Evolutionary conservation across 2,113 vertebrate species (phyloP).

Genomic region (Paraplagusia blochii): DNA sequence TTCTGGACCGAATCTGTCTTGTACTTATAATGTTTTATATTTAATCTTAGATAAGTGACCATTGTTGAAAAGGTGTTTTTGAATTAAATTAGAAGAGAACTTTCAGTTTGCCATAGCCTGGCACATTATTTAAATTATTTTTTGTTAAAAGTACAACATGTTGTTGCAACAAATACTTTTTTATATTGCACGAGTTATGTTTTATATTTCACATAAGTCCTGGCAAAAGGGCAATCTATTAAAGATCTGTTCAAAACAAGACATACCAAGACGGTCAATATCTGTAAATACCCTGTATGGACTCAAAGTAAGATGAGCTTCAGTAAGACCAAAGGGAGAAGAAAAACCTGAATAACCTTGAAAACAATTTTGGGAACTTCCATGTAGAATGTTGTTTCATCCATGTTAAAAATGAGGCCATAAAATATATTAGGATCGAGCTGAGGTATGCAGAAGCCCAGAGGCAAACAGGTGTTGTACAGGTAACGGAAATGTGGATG

Average conservation of each 20-base stretch:
- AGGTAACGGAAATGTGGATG: constrained; percentile 3
- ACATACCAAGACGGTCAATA: no score
- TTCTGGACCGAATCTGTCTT: constrained; percentile 42
- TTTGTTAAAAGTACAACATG: constrained; percentile 14
- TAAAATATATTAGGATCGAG: constrained; percentile 20
- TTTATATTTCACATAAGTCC: no score
- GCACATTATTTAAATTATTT: constrained; percentile 18
- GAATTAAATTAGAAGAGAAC: constrained; percentile 24
- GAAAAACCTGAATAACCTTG: background rate
- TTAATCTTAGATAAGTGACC: constrained; percentile 31
- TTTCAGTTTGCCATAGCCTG: constrained; percentile 2
- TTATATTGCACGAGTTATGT: no score
- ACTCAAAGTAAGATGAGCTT: background rate
- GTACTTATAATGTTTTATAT: constrained; percentile 34
- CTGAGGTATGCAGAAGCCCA: constrained; percentile 21
- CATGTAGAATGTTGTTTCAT: constrained; percentile 9
- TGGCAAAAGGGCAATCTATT: no score
- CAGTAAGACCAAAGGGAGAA: background rate
- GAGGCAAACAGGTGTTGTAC: constrained; percentile 33
- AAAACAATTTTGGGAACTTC: constrained; percentile 28
- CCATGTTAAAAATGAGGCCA: constrained; percentile 16
- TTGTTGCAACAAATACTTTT: no score
- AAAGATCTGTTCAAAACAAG: no score
- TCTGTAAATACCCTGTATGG: no score
- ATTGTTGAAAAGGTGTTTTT: constrained; percentile 11